Base-by-base conservation (phyloP, 2,888 invertebrate species). In the Euproctis similis region DNA sequence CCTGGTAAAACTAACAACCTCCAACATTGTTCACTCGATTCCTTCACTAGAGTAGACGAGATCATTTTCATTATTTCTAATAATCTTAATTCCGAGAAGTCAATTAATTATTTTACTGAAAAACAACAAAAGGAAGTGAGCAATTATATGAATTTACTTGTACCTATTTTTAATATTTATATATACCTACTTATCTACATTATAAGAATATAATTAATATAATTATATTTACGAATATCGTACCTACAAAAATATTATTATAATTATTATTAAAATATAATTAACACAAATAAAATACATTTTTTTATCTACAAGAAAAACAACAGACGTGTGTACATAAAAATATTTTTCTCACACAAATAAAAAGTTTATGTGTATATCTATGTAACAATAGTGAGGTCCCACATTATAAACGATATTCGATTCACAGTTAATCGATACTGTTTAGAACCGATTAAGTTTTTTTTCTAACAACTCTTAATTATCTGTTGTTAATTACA, bases 371-470 rank as follows among this genome's bases (percentile, higher is more conserved):
- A 24, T 32, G 36, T 34, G n/a, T 7, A 7, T 36, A 21, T 26
- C 30, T 23, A 12, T 22, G 20, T 20, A 39, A 49, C 52, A 49
- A 51, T 49, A 24, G 45, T 37, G 45, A 30, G 41, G 32, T 52
- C 38, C 24, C 52, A 42, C 48, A 39, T 40, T 46, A 44, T n/a
- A 24, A 38, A 36, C 39, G 6, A 12, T 32, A 44, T 14, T 37
- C 32, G 26, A 43, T 48, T 46, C 33, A 37, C 36, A 44, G 45
- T 40, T 51, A 57, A 57, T 59, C 54, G 54, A 59, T 59, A 50
- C 40, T 42, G 44, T 43, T 53, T 46, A 46, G 32, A 44, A 34
- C 47, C 44, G 40, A 49, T 47, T 34, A 38, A 9, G 20, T 50
- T 56, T 48, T 50, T 53, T 32, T 27, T 14, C 23, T 22, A 21